phyloP scores from a whole-genome alignment of 1,140 invertebrate species.

The Lepidurus couesii region DNA sequence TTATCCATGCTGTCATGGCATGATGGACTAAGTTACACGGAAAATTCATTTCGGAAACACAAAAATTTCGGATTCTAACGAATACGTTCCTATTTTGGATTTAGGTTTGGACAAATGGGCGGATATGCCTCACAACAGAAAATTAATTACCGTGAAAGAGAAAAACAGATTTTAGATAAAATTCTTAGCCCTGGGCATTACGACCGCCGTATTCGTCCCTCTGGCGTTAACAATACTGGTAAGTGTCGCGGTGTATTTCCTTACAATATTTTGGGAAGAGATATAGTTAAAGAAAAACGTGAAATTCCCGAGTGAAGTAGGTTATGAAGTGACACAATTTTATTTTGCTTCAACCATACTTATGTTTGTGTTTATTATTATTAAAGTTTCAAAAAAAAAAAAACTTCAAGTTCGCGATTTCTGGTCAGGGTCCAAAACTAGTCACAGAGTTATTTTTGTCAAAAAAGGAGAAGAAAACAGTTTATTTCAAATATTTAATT shows the following conservation, averaged over 20 bases:
- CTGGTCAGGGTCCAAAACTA: too few relatives aligned
- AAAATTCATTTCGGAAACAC: background rate
- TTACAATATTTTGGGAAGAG: background rate
- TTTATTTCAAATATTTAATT: background rate
- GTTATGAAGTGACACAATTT: too few relatives aligned
- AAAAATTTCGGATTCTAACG: background rate
- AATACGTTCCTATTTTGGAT: background rate
- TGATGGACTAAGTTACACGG: too few relatives aligned
- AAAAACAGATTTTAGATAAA: slow-evolving; percentile 87
- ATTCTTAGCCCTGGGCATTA: slow-evolving; percentile 83
- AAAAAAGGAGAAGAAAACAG: too few relatives aligned
- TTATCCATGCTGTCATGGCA: too few relatives aligned
- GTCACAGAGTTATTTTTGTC: too few relatives aligned
- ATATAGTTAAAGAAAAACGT: background rate
- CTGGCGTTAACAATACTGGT: slow-evolving; percentile 88
- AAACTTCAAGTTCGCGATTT: too few relatives aligned
- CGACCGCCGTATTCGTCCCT: slow-evolving; percentile 85
- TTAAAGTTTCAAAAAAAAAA: background rate
- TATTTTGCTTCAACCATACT: background rate
- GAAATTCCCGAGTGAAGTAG: background rate
- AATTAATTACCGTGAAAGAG: slow-evolving; percentile 79
- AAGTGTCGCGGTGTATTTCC: slow-evolving; percentile 44
- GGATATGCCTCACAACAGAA: slow-evolving; percentile 31
- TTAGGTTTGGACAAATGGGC: slow-evolving; percentile 27
- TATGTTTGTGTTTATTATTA: background rate